These are phyloP conservation scores for Tachuris rubrigastra DNA, from an alignment of 2,113 vertebrate species.

Conservation along the genomic window DNA sequence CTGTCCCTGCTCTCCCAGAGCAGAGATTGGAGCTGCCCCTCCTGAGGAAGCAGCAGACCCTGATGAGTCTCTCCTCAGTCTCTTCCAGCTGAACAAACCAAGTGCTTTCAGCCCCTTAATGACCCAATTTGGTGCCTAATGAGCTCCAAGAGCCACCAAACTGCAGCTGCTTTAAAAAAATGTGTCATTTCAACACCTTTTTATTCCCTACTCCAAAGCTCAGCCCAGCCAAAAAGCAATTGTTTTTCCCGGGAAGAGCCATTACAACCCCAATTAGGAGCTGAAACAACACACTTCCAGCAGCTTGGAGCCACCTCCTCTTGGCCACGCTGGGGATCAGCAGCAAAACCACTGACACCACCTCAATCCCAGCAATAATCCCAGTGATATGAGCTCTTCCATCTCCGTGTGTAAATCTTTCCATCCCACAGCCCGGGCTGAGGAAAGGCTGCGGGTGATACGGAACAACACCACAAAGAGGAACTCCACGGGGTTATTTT, in stretches of 20 bases:
- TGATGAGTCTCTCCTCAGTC: not conserved
- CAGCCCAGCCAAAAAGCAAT: not conserved
- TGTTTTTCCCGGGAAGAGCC: not conserved
- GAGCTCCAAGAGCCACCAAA: not conserved
- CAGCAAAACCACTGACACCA: not conserved
- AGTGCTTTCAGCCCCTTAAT: not conserved
- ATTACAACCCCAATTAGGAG: not conserved
- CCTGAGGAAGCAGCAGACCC: not conserved
- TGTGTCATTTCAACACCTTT: not conserved
- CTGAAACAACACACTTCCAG: rapidly evolving
- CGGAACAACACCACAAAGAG: not conserved
- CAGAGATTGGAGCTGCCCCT: not conserved
- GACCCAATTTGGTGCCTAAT: no score
- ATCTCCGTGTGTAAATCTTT: not conserved
- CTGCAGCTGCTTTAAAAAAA: not conserved
- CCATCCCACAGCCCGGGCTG: rapidly evolving
- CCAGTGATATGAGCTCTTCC: not conserved
- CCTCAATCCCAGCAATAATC: rapidly evolving
- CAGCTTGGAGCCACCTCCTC: not conserved
- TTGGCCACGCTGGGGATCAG: rapidly evolving
- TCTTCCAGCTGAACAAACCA: not conserved
- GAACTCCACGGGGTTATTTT: not conserved
- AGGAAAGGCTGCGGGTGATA: not conserved
- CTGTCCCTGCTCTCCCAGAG: not conserved
- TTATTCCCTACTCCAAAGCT: not conserved